These are phyloP conservation scores for Thrips palmi DNA, from an alignment of 1,140 invertebrate species.

Conservation along the genomic window DNA sequence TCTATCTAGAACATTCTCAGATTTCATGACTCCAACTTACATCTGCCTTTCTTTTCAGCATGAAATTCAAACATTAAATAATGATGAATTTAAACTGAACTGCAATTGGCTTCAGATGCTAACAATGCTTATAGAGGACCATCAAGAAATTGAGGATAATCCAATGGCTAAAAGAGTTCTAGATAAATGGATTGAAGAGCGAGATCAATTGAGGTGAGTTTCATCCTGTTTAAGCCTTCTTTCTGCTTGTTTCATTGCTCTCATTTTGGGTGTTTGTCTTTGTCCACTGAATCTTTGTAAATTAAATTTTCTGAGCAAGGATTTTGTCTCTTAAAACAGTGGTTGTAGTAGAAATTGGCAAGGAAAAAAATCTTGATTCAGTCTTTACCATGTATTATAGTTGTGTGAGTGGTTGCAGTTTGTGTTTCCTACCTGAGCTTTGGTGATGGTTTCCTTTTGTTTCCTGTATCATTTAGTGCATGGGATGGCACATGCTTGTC, in stretches of 20 bases:
- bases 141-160: conserved; percentile 62
- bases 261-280: too few relatives aligned
- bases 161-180: conserved; percentile 46
- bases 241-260: not conserved
- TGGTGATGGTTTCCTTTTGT: too few relatives aligned
- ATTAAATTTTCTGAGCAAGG: too few relatives aligned
- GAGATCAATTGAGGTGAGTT: conserved; percentile 59
- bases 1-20: conserved; percentile 1
- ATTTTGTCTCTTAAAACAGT: too few relatives aligned
- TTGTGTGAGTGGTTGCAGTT: not conserved
- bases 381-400: conserved; percentile 6
- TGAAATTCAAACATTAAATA: conserved; percentile 81
- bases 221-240: conserved; percentile 1
- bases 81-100: conserved; percentile 62
- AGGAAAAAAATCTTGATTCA: conserved; percentile 2
- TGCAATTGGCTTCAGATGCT: conserved; percentile 87
- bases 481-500: too few relatives aligned
- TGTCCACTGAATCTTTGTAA: too few relatives aligned
- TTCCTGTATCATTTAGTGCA: too few relatives aligned
- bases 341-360: not conserved
- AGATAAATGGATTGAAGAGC: conserved; percentile 63
- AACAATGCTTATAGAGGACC: conserved; percentile 77
- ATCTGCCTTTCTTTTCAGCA: conserved; percentile 41
- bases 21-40: conserved; percentile 1
- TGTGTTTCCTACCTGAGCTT: too few relatives aligned